A percentile compares a stretch with the other conserved stretches of the same genome.
Evolutionary conservation across 64 coral and sea anemone species (phyloP).

Genomic region (Porites australiensis): DNA sequence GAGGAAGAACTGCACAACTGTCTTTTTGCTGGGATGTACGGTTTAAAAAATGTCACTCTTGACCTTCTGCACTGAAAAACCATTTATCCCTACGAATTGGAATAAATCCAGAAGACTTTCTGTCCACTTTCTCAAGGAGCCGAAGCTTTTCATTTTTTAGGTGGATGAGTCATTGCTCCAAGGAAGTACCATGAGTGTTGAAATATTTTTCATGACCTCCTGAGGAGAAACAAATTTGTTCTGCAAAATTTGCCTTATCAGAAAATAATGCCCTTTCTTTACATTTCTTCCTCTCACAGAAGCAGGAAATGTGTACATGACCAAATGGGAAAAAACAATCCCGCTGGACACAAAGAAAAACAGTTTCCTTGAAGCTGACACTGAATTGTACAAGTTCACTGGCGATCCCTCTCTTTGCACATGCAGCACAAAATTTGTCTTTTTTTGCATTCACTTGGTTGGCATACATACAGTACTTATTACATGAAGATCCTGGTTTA

Average conservation of each 20-base stretch:
- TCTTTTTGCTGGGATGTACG: neutral
- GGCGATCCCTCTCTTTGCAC: slow-evolving; percentile 16
- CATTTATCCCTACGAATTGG: neutral
- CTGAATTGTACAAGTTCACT: slow-evolving; percentile 21
- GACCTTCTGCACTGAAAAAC: neutral
- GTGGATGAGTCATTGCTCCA: neutral
- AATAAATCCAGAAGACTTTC: neutral
- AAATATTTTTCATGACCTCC: neutral
- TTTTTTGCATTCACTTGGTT: neutral
- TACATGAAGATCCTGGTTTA: too few relatives aligned
- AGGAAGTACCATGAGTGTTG: neutral
- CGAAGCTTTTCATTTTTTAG: neutral
- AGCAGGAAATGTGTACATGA: neutral
- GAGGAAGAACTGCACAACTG: too few relatives aligned
- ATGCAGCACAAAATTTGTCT: slow-evolving; percentile 19
- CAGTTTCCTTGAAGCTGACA: slow-evolving; percentile 24
- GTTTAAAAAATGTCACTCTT: neutral
- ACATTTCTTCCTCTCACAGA: neutral
- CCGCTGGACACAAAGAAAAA: slow-evolving; percentile 26
- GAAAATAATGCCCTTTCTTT: neutral
- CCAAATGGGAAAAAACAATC: slow-evolving; percentile 14
- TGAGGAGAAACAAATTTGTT: neutral
- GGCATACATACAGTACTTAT: neutral
- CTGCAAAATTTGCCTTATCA: neutral
- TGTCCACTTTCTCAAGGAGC: neutral